These are phyloP conservation scores for Oryzias woworae DNA, from an alignment of 2,113 vertebrate species.

Conservation along the genomic window DNA sequence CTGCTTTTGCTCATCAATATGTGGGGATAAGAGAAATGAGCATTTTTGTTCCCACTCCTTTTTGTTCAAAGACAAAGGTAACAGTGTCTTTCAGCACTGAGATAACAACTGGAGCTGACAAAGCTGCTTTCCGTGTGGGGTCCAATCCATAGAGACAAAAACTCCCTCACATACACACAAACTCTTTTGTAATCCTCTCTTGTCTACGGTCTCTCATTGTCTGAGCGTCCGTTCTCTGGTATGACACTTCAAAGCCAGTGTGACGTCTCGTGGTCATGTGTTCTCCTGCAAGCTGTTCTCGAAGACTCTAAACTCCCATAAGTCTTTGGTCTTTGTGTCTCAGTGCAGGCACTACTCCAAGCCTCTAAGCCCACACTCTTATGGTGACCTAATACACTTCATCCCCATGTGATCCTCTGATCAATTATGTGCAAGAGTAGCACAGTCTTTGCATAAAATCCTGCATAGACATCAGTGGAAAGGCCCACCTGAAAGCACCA, in stretches of 20 bases:
- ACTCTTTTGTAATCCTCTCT: constrained; percentile 67
- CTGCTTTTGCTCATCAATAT: constrained; percentile 33
- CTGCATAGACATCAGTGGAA: constrained; percentile 15
- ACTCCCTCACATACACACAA: constrained; percentile 50
- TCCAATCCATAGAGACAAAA: constrained; percentile 70
- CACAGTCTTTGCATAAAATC: constrained; percentile 20
- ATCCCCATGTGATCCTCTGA: constrained; percentile 45
- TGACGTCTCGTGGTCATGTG: constrained; percentile 64
- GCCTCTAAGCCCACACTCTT: constrained; percentile 60
- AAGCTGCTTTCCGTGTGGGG: constrained; percentile 64
- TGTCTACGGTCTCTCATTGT: constrained; percentile 63
- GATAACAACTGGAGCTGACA: constrained; percentile 65
- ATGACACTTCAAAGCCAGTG: constrained; percentile 73
- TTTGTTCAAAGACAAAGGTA: constrained; percentile 54
- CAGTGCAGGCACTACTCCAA: constrained; percentile 46
- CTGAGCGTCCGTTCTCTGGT: constrained; percentile 65
- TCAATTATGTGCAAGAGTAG: constrained; percentile 10
- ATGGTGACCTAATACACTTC: constrained; percentile 52
- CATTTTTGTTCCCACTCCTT: constrained; percentile 47
- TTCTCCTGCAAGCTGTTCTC: constrained; percentile 58
- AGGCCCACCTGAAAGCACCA: constrained; percentile 19
- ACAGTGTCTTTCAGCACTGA: constrained; percentile 57
- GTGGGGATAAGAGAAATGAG: constrained; percentile 38
- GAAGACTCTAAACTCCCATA: constrained; percentile 67
- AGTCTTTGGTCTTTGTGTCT: constrained; percentile 56